These are phyloP conservation scores for Noctua fimbriata DNA, from an alignment of 2,888 invertebrate species.

Conservation along the genomic window DNA sequence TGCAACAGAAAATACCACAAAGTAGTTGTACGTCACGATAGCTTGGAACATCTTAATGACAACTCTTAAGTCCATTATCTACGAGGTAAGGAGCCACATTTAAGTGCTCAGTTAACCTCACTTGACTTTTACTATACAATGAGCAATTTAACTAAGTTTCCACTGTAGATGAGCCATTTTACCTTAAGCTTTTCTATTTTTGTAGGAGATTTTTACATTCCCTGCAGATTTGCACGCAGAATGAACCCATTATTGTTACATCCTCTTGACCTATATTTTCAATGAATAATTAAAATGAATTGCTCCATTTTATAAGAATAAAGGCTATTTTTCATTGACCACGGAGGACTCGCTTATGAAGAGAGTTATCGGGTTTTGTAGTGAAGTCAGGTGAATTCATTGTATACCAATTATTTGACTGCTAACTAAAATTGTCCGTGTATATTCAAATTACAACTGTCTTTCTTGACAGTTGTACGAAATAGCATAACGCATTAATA, in stretches of 20 bases:
- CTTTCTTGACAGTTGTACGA: neutral
- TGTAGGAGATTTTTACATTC: neutral
- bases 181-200: neutral
- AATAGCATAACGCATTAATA: neutral
- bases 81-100: slow-evolving; percentile 21
- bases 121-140: slow-evolving; percentile 8
- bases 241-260: slow-evolving; percentile 3
- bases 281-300: neutral
- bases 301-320: neutral
- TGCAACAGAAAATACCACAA: neutral
- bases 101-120: slow-evolving; percentile 21
- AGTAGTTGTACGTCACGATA: neutral
- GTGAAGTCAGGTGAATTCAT: neutral
- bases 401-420: neutral
- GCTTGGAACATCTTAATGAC: slow-evolving; percentile 11
- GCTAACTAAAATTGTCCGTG: neutral
- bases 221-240: neutral
- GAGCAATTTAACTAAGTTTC: slow-evolving; percentile 1
- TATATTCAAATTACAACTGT: neutral
- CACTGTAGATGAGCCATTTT: neutral
- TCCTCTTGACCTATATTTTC: neutral
- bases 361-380: neutral
- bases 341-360: neutral
- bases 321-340: neutral
- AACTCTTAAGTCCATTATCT: slow-evolving; percentile 20